These are phyloP conservation scores for Steinernema scapterisci DNA, from an alignment of 2,888 invertebrate genomes.

Conservation along the genomic window DNA sequence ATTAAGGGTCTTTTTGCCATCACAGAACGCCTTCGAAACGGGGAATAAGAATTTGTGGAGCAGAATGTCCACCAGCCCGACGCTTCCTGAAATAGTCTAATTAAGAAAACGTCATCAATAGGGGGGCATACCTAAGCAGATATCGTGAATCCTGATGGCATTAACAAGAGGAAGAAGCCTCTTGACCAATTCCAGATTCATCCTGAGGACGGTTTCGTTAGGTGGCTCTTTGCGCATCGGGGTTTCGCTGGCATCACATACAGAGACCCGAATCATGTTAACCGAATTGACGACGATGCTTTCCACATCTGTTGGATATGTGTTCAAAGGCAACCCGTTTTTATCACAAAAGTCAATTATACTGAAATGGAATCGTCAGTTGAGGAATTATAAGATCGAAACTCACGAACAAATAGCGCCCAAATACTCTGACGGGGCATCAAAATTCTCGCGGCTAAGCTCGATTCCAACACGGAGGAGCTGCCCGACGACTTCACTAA, in stretches of 20 bases:
- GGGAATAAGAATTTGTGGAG: constrained; percentile 18
- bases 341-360: neutral
- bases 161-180: neutral
- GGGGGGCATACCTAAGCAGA: too few relatives aligned
- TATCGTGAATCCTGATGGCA: too few relatives aligned
- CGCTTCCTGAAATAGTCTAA: neutral
- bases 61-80: too few relatives aligned
- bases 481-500: neutral
- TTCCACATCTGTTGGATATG: neutral
- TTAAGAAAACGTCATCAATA: too few relatives aligned
- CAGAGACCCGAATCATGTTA: neutral
- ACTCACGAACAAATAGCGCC: neutral
- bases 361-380: neutral
- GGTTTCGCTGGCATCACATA: neutral
- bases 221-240: constrained; percentile 3
- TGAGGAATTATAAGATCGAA: neutral
- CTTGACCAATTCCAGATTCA: neutral
- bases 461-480: neutral
- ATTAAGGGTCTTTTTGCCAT: neutral
- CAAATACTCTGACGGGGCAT: neutral
- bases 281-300: neutral
- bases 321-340: neutral
- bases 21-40: neutral
- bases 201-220: neutral
- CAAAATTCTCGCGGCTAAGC: neutral